phyloP scores from a whole-genome alignment of 2,113 vertebrate genomes.

The Scartelaos histophorus region DNA sequence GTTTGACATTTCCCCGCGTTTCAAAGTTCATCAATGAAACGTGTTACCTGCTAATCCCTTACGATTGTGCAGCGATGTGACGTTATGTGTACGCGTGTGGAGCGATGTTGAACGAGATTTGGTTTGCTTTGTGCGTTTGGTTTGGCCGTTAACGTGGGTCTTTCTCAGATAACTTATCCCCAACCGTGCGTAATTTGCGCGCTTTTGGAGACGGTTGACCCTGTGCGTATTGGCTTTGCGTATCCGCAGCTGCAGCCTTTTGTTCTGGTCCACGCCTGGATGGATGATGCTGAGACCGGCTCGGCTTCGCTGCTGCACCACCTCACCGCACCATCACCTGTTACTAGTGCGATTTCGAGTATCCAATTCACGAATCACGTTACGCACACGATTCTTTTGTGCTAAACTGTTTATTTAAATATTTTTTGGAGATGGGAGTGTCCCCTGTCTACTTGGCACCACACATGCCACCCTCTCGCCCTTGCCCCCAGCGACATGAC shows the following conservation, averaged over 20 bases:
- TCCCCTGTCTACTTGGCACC: slow-evolving; percentile 28
- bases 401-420: neutral
- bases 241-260: slow-evolving; percentile 54
- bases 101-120: neutral
- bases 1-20: neutral
- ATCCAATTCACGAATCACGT: neutral
- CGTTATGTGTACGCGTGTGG: slow-evolving; percentile 3
- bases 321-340: neutral
- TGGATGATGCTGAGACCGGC: slow-evolving; percentile 66
- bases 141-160: neutral
- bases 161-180: rapidly evolving
- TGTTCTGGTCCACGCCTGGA: slow-evolving; percentile 75
- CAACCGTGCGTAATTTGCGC: neutral
- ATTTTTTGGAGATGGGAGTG: slow-evolving; percentile 31
- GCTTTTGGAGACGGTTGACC: neutral
- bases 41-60: slow-evolving; percentile 25
- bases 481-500: slow-evolving; percentile 21
- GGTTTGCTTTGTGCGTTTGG: neutral
- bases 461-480: slow-evolving; percentile 28
- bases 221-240: slow-evolving; percentile 16
- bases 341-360: neutral
- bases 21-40: slow-evolving; percentile 27
- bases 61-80: slow-evolving; percentile 20
- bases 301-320: slow-evolving; percentile 15
- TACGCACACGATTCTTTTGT: neutral